Evolutionary conservation across 2,797 vertebrate species (phyloP).

Genomic region (Tokudaia muenninki): DNA sequence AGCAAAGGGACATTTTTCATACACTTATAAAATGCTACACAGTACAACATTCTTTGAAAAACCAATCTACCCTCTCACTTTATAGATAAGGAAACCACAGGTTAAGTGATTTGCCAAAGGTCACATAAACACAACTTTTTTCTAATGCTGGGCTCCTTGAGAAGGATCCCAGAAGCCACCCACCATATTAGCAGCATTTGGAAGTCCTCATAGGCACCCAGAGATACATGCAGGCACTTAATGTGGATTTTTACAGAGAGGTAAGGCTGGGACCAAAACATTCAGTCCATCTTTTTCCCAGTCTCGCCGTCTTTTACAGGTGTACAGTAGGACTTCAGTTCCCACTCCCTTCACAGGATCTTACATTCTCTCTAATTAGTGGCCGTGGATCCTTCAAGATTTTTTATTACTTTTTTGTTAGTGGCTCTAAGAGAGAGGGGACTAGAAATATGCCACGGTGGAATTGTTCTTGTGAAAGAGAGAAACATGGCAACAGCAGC

Average conservation of each 20-base stretch:
- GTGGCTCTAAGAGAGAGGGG: neutral
- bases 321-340: neutral
- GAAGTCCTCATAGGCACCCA: neutral
- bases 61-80: neutral
- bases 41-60: conserved; percentile 6
- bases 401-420: neutral
- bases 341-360: neutral
- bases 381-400: neutral
- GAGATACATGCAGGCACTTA: neutral
- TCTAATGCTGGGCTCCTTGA: neutral
- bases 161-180: neutral
- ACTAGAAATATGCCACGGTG: neutral
- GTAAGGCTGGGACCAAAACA: neutral
- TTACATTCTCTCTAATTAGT: neutral
- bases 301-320: neutral
- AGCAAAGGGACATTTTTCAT: neutral
- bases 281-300: neutral
- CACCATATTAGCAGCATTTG: neutral
- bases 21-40: neutral
- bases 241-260: neutral
- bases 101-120: conserved; percentile 19
- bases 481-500: neutral
- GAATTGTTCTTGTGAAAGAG: conserved; percentile 4
- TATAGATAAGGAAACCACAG: conserved; percentile 39
- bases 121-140: neutral